Conservation (phyloP, 2,113 vertebrate genomes). For the Daubentonia madagascariensis region DNA sequence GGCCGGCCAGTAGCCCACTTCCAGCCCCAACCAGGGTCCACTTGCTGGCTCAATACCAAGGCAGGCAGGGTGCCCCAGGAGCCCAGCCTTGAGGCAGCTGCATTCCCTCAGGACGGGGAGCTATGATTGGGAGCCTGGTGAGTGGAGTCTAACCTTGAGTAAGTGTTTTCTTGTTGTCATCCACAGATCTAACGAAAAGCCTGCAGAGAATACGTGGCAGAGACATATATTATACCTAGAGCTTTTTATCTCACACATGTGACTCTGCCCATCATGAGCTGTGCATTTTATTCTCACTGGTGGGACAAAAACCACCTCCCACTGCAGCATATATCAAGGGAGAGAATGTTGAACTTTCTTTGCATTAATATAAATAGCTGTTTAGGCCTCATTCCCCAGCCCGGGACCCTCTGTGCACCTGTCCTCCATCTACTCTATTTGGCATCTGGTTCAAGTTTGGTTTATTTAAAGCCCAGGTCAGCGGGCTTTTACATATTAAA, state of each 20-base stretch:
- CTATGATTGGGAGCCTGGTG: slow-evolving; percentile 78
- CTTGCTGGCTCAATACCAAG: neutral
- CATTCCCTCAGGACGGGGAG: slow-evolving; percentile 75
- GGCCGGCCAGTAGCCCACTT: neutral
- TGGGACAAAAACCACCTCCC: slow-evolving; percentile 87
- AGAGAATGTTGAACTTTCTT: slow-evolving; percentile 88
- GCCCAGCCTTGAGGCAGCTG: neutral
- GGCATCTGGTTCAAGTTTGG: slow-evolving; percentile 85
- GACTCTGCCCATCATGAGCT: slow-evolving; percentile 87
- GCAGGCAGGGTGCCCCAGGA: neutral
- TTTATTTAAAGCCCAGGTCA: slow-evolving; percentile 86
- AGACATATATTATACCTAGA: slow-evolving; percentile 86
- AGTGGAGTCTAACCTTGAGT: slow-evolving; percentile 85
- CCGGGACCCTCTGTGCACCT: slow-evolving; percentile 84
- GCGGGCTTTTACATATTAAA: slow-evolving; percentile 89
- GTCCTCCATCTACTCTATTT: slow-evolving; percentile 87
- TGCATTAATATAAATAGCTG: slow-evolving; percentile 94
- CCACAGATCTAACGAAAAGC: slow-evolving; percentile 84
- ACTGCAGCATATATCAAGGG: slow-evolving; percentile 89
- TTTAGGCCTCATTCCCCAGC: slow-evolving; percentile 87
- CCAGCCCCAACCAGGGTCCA: neutral
- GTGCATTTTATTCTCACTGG: slow-evolving; percentile 88
- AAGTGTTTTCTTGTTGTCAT: slow-evolving; percentile 88
- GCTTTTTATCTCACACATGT: slow-evolving; percentile 89
- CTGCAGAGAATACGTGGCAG: slow-evolving; percentile 83